Evolutionary conservation across 2,888 invertebrate genomes (phyloP).

Genomic region (Chalcis sispes): DNA sequence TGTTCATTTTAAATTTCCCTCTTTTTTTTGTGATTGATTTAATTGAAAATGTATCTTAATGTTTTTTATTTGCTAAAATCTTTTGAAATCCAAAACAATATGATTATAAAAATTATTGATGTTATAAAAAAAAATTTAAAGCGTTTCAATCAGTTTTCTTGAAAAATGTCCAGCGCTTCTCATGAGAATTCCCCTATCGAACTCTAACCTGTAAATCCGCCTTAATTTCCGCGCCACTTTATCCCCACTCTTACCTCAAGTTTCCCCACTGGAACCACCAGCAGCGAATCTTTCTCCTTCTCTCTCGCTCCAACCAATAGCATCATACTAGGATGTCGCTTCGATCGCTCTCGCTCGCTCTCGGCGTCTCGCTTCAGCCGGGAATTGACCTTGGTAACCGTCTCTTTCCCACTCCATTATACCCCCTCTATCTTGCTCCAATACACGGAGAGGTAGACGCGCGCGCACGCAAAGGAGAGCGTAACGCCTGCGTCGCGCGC

Average conservation of each 20-base stretch:
- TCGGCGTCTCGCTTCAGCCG: slow-evolving; percentile 8
- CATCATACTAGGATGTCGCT: slow-evolving; percentile 7
- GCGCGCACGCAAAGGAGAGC: no score
- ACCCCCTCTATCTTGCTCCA: background rate
- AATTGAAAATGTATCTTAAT: no score
- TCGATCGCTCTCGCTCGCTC: slow-evolving; percentile 30
- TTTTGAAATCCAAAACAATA: no score
- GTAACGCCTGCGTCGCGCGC: background rate
- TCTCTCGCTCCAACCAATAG: slow-evolving; percentile 16
- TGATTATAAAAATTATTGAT: no score
- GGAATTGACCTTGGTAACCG: slow-evolving; percentile 24
- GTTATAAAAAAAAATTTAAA: no score
- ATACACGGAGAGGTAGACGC: no score
- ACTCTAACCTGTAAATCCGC: background rate
- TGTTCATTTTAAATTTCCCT: no score
- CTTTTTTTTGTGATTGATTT: no score
- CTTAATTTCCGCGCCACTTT: background rate
- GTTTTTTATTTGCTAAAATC: no score
- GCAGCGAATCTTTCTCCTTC: background rate
- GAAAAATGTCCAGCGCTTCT: background rate
- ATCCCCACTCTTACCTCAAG: background rate
- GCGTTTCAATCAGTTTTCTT: background rate
- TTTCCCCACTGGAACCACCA: background rate
- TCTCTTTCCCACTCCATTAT: background rate
- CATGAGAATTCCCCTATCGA: background rate